phyloP scores from a whole-genome alignment of 2,888 invertebrate genomes.

The Tenthredo scrophulariae region DNA sequence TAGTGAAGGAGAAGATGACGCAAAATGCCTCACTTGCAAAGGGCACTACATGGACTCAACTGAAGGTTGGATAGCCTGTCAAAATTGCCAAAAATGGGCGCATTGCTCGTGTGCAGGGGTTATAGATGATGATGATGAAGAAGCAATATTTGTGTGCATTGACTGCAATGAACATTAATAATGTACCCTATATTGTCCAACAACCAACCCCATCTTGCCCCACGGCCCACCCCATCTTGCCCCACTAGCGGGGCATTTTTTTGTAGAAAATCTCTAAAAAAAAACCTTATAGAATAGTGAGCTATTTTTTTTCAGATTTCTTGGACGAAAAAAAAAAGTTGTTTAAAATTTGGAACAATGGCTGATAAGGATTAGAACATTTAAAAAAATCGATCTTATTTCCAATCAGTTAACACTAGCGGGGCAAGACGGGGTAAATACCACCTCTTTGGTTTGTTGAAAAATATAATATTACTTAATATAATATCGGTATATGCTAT shows the following conservation, averaged over 20 bases:
- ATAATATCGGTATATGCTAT: slow-evolving; percentile 19
- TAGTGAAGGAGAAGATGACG: slow-evolving; percentile 20
- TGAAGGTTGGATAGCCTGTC: slow-evolving; percentile 9
- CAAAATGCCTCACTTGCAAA: not conserved
- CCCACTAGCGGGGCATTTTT: slow-evolving; percentile 1
- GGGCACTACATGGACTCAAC: not conserved
- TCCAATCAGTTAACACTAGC: no score
- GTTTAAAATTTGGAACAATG: no score
- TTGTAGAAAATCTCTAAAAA: no score
- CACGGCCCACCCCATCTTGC: not conserved
- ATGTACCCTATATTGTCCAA: not conserved
- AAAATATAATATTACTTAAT: not conserved
- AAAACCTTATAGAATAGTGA: no score
- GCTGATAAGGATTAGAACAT: no score
- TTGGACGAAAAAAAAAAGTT: no score
- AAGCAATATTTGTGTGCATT: slow-evolving; percentile 19
- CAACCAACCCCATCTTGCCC: not conserved
- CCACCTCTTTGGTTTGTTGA: not conserved
- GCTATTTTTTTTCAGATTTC: no score
- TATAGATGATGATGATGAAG: slow-evolving; percentile 6
- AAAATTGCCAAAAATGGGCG: not conserved
- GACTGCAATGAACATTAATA: not conserved
- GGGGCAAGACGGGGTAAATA: slow-evolving; percentile 7
- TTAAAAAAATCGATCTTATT: no score
- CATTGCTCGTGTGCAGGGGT: slow-evolving; percentile 16